Conservation (phyloP, 2,113 vertebrate genomes). For the Rynchops niger region DNA sequence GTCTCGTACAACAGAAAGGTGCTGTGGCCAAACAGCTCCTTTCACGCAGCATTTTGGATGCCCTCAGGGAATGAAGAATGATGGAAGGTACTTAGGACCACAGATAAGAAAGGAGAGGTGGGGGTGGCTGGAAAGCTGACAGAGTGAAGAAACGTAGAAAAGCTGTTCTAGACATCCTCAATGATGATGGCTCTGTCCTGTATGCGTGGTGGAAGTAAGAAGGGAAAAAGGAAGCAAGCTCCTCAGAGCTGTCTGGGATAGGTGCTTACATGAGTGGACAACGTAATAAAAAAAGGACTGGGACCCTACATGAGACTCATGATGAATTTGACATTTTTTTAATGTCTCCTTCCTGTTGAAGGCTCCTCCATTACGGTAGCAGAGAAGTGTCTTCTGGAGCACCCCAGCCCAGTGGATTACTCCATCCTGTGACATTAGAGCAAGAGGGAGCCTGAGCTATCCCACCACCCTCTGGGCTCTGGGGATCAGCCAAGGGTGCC, state of each 20-base stretch:
- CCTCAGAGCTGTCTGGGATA: neutral
- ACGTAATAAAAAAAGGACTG: neutral
- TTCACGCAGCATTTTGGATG: neutral
- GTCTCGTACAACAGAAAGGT: neutral
- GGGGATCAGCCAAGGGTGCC: neutral
- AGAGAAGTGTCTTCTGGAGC: neutral
- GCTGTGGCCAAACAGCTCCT: neutral
- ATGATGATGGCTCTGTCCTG: neutral
- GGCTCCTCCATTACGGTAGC: neutral
- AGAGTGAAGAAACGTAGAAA: neutral
- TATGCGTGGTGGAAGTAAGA: neutral
- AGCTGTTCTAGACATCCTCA: neutral
- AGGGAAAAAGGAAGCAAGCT: neutral
- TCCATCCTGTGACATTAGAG: rapidly evolving
- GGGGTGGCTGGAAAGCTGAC: neutral
- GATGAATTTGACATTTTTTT: neutral
- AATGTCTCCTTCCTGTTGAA: neutral
- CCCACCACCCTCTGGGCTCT: neutral
- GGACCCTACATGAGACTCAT: neutral
- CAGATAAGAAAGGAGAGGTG: neutral
- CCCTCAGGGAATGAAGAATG: neutral
- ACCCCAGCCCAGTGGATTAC: neutral
- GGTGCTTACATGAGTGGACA: neutral
- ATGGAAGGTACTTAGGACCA: neutral
- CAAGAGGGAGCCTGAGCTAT: neutral